phyloP scores from a whole-genome alignment of 2,888 invertebrate species.

The Himalopsyche anomala region DNA sequence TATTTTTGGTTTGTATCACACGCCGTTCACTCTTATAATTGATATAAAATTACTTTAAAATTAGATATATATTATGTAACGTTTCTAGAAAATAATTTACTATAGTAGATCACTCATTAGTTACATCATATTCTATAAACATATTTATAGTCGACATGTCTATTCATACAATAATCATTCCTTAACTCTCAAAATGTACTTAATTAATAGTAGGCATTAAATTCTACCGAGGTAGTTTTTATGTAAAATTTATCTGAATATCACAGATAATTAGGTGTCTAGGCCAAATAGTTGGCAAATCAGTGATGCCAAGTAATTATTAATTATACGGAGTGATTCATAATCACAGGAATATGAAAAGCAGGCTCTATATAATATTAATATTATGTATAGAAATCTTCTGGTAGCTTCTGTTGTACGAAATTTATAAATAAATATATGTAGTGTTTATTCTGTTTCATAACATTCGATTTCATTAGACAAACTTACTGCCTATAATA shows the following conservation, averaged over 20 bases:
- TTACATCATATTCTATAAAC: too few relatives aligned
- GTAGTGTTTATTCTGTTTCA: background rate
- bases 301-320: background rate
- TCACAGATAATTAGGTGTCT: background rate
- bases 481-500: too few relatives aligned
- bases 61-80: too few relatives aligned
- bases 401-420: background rate
- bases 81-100: too few relatives aligned
- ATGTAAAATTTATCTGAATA: too few relatives aligned
- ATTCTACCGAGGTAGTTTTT: too few relatives aligned
- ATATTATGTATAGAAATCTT: background rate
- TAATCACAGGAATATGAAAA: background rate
- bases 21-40: background rate
- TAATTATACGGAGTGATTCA: background rate
- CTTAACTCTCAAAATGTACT: too few relatives aligned
- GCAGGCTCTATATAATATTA: background rate
- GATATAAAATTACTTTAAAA: background rate
- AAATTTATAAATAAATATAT: background rate
- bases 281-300: background rate
- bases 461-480: background rate
- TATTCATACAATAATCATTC: too few relatives aligned
- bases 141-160: too few relatives aligned
- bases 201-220: too few relatives aligned
- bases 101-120: too few relatives aligned
- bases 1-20: slow-evolving; percentile 30